phyloP scores from a whole-genome alignment of 2,888 invertebrate genomes.

The Petrophora chlorosata region DNA sequence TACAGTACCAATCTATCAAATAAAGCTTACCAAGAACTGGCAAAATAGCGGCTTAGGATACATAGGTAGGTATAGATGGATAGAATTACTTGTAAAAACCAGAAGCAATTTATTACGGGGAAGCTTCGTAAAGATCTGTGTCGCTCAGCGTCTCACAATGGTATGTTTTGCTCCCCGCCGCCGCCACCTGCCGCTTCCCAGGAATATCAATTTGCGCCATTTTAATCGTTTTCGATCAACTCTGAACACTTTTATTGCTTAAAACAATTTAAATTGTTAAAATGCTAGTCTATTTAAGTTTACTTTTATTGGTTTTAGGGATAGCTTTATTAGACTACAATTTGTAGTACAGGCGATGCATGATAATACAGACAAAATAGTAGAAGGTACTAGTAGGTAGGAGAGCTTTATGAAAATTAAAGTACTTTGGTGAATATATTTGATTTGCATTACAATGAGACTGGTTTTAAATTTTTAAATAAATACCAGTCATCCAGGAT shows the following conservation, averaged over 20 bases:
- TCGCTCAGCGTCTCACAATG: slow-evolving; percentile 21
- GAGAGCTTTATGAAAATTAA: too few relatives aligned
- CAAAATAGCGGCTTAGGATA: not conserved
- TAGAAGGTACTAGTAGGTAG: too few relatives aligned
- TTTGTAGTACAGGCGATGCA: too few relatives aligned
- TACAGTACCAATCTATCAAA: too few relatives aligned
- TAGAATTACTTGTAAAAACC: slow-evolving; percentile 29
- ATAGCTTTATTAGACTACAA: slow-evolving; percentile 4
- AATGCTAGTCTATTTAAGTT: slow-evolving; percentile 34
- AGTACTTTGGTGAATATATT: too few relatives aligned
- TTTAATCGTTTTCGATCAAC: slow-evolving; percentile 66
- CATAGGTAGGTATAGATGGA: slow-evolving; percentile 11
- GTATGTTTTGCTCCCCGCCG: slow-evolving; percentile 37
- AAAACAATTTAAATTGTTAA: slow-evolving; percentile 46
- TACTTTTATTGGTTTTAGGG: slow-evolving; percentile 16
- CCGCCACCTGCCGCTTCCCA: slow-evolving; percentile 68
- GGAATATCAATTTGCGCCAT: slow-evolving; percentile 68
- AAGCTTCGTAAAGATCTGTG: slow-evolving; percentile 23
- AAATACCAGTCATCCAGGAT: too few relatives aligned
- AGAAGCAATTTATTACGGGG: slow-evolving; percentile 29
- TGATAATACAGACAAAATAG: too few relatives aligned
- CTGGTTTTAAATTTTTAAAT: too few relatives aligned
- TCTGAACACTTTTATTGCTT: slow-evolving; percentile 47
- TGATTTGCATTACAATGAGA: too few relatives aligned
- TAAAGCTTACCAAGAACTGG: not conserved